A percentile compares a stretch with the other conserved stretches of the same genome.
phyloP scores from a whole-genome alignment of 2,888 invertebrate genomes.

The Microchrysa polita region DNA sequence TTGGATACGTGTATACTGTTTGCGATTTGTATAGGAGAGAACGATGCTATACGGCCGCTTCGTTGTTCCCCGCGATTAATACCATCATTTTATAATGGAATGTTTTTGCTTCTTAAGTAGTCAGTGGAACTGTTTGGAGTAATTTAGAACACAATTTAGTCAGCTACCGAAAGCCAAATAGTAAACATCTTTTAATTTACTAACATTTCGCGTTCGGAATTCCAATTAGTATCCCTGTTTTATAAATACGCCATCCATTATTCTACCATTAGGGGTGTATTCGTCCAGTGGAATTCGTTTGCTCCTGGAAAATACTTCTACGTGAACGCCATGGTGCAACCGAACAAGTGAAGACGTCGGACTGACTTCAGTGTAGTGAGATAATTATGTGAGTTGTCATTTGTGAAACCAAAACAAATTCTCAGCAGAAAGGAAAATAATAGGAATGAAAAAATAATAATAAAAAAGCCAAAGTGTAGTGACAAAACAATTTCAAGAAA shows the following conservation, averaged over 20 bases:
- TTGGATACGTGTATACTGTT: background rate
- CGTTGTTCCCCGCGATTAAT: background rate
- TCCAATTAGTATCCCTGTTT: conserved; percentile 34
- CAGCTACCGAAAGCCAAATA: conserved; percentile 51
- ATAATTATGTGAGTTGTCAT: no score
- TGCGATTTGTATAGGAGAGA: conserved; percentile 26
- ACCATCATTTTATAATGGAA: conserved; percentile 36
- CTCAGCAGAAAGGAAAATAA: background rate
- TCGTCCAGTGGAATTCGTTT: background rate
- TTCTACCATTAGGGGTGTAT: background rate
- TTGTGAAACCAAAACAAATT: background rate
- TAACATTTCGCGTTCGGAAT: conserved; percentile 40
- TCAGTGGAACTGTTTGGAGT: conserved; percentile 42
- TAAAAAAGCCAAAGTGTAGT: background rate
- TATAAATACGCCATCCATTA: conserved; percentile 32
- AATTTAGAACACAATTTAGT: conserved; percentile 47
- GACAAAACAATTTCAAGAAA: conserved; percentile 9
- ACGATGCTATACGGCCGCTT: background rate
- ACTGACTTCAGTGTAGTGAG: no score
- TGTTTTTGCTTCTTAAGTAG: conserved; percentile 44
- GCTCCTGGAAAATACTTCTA: background rate
- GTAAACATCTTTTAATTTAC: conserved; percentile 49
- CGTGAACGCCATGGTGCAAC: no score
- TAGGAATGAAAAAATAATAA: background rate
- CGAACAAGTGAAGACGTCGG: no score